phyloP scores from a whole-genome alignment of 2,797 vertebrate species.

The Microctenopoma stevenorrisi region DNA sequence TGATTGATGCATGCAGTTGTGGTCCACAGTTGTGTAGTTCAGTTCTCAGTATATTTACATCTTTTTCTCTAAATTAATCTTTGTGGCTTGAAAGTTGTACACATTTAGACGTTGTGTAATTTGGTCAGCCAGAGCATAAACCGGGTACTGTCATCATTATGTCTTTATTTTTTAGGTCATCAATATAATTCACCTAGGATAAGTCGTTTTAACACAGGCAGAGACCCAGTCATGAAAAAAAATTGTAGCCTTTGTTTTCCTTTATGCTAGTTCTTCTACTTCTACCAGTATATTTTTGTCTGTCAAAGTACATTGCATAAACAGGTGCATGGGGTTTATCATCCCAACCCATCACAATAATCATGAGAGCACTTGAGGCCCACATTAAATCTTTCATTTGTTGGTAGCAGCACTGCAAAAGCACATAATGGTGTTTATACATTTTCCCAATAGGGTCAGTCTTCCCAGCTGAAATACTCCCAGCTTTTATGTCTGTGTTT shows the following conservation, averaged over 20 bases:
- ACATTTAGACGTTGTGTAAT: no score
- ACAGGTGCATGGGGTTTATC: conserved; percentile 56
- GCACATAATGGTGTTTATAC: conserved; percentile 62
- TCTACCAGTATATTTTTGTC: conserved; percentile 27
- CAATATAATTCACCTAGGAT: not conserved
- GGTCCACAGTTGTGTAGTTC: not conserved
- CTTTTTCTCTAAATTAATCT: not conserved
- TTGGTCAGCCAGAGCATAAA: not conserved
- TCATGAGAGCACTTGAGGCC: conserved; percentile 63
- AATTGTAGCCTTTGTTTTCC: not conserved
- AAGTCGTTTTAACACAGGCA: not conserved
- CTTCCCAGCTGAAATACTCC: conserved; percentile 33
- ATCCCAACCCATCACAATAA: conserved; percentile 53
- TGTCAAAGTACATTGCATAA: conserved; percentile 57
- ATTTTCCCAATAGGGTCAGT: conserved; percentile 50
- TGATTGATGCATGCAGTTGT: not conserved
- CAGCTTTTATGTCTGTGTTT: conserved; percentile 25
- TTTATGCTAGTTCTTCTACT: not conserved
- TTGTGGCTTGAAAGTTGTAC: not conserved
- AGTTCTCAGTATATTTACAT: not conserved
- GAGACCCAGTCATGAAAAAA: not conserved
- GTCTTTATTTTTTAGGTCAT: not conserved
- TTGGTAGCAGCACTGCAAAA: conserved; percentile 45
- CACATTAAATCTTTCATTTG: conserved; percentile 61
- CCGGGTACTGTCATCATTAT: not conserved